phyloP scores from a whole-genome alignment of 2,113 vertebrate species.

The Rattus norvegicus region DNA sequence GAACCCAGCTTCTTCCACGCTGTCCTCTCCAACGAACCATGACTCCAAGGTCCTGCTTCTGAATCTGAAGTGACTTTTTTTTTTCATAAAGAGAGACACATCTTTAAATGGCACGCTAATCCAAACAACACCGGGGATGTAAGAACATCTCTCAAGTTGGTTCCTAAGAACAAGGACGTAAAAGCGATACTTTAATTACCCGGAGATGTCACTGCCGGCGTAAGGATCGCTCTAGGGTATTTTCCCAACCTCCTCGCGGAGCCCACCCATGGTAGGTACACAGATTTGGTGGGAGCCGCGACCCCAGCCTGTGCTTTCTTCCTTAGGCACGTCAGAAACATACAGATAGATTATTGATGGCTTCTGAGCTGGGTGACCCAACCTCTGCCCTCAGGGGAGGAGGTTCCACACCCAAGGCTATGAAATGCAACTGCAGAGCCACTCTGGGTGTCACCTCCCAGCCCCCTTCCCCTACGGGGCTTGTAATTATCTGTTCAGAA shows the following conservation, averaged over 20 bases:
- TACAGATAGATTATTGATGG: rapidly evolving
- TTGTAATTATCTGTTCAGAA: background rate
- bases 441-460: background rate
- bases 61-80: background rate
- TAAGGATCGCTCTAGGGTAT: constrained; percentile 12
- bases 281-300: background rate
- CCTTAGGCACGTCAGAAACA: background rate
- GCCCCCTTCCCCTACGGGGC: too few species aligned
- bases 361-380: background rate
- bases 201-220: background rate
- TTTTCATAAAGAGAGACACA: background rate
- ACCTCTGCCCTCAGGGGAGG: background rate
- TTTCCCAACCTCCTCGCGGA: background rate
- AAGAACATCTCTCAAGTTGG: constrained; percentile 24
- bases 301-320: background rate
- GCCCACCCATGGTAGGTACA: background rate
- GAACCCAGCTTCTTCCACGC: background rate
- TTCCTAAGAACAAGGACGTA: constrained; percentile 24
- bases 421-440: rapidly evolving
- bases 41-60: background rate
- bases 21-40: background rate
- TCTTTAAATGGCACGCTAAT: constrained; percentile 13
- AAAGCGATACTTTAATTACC: constrained; percentile 47
- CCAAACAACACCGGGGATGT: background rate
- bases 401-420: background rate